Evolutionary conservation across 23 tunicate genomes (phyloP).

Genomic region (Ciona savignyi): DNA sequence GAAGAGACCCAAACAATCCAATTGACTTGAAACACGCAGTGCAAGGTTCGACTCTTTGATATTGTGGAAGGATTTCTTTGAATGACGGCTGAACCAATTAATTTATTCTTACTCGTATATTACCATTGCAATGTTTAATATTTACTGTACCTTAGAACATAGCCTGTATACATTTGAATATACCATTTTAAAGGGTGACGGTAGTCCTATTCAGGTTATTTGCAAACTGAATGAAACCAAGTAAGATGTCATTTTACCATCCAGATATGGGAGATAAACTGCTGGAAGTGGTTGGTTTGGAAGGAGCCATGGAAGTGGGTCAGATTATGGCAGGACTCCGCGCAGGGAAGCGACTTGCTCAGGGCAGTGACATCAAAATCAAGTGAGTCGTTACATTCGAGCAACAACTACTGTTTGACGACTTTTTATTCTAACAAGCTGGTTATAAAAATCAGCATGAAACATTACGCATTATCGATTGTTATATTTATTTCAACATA

Average conservation of each 20-base stretch:
- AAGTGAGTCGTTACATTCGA: slow-evolving; percentile 42
- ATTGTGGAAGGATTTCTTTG: too few species aligned
- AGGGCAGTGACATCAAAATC: slow-evolving; percentile 67
- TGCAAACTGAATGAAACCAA: too few species aligned
- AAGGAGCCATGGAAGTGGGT: slow-evolving; percentile 86
- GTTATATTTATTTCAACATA: not conserved
- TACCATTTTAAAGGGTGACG: too few species aligned
- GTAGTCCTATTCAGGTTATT: too few species aligned
- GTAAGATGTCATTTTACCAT: too few species aligned
- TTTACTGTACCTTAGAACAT: too few species aligned
- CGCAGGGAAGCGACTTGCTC: slow-evolving; percentile 73
- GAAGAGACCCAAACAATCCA: slow-evolving; percentile 13
- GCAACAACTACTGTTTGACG: too few species aligned
- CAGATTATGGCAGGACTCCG: slow-evolving; percentile 71
- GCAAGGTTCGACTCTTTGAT: too few species aligned
- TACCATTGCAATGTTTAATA: too few species aligned
- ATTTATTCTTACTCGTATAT: too few species aligned
- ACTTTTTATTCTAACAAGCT: not conserved
- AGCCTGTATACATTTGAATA: too few species aligned
- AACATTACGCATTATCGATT: not conserved
- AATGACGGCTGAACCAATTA: too few species aligned
- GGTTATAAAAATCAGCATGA: not conserved
- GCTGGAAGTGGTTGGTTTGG: slow-evolving; percentile 71
- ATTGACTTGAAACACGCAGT: slow-evolving; percentile 48
- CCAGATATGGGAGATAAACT: slow-evolving; percentile 68